phyloP scores from a whole-genome alignment of 2,888 invertebrate genomes.

The Nomada lathburiana region DNA sequence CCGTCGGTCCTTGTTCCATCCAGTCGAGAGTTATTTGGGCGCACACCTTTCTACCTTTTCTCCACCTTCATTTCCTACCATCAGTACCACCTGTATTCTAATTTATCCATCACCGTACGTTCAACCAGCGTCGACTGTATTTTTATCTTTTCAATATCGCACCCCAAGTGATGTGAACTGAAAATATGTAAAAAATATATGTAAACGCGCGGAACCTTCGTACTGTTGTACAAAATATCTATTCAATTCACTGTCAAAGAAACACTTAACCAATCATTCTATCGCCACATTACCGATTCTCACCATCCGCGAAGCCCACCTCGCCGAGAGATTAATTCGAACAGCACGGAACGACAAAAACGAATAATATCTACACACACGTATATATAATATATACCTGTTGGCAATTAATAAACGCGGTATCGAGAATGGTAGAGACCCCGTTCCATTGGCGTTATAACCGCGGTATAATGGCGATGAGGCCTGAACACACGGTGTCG shows the following conservation, averaged over 20 bases:
- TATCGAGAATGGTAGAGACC: conserved; percentile 38
- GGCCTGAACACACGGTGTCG: conserved; percentile 34
- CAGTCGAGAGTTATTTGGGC: conserved; percentile 64
- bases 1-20: conserved; percentile 66
- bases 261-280: conserved; percentile 8
- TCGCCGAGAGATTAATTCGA: conserved; percentile 33
- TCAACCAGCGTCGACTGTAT: conserved; percentile 26
- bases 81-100: conserved; percentile 27
- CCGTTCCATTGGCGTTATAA: conserved; percentile 28
- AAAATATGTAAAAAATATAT: conserved; percentile 15
- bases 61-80: conserved; percentile 17
- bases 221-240: not conserved
- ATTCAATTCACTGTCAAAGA: not conserved
- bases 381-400: conserved; percentile 3
- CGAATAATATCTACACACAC: not conserved
- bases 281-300: conserved; percentile 21
- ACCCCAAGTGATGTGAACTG: no score
- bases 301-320: not conserved
- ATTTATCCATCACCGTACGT: conserved; percentile 56
- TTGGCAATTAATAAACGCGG: conserved; percentile 47
- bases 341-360: not conserved
- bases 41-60: conserved; percentile 41
- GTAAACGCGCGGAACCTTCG: conserved; percentile 16
- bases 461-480: conserved; percentile 41
- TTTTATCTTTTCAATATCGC: no score